A percentile compares a stretch with the other conserved stretches of the same genome.
These are phyloP conservation scores for Cinclus cinclus DNA, from an alignment of 2,113 vertebrate genomes.

Conservation along the genomic window DNA sequence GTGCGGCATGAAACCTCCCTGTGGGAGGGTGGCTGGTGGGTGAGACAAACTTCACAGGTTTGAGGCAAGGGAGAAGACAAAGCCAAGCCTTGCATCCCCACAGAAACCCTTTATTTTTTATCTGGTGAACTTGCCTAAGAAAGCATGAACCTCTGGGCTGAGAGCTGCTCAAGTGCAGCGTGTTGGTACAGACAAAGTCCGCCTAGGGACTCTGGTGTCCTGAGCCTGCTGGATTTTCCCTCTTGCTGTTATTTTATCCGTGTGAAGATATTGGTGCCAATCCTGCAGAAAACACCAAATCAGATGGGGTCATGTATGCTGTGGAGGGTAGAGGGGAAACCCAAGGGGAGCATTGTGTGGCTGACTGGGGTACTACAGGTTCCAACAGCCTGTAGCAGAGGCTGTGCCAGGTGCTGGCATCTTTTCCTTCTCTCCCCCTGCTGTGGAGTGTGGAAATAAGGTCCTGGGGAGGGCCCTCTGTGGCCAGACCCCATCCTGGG, in stretches of 20 bases:
- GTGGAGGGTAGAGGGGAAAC: background rate
- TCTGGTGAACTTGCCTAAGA: background rate
- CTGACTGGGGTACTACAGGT: background rate
- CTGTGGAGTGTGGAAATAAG: background rate
- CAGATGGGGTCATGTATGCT: accelerated
- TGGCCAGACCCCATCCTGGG: background rate
- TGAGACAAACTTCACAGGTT: background rate
- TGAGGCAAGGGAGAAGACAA: background rate
- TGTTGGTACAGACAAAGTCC: accelerated
- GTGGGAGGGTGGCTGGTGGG: accelerated
- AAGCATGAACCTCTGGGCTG: background rate
- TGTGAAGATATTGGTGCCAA: slow-evolving; percentile 14
- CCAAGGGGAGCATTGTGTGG: background rate
- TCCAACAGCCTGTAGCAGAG: background rate
- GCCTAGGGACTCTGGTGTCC: accelerated
- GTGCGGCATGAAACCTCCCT: background rate
- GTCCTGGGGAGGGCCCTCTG: accelerated
- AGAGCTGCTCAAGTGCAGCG: background rate
- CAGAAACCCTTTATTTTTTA: slow-evolving; percentile 4
- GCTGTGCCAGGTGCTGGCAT: background rate
- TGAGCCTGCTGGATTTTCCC: background rate
- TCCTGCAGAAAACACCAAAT: background rate
- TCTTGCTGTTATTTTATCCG: background rate
- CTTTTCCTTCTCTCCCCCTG: background rate
- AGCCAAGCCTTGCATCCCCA: background rate